Base-by-base conservation (phyloP, 2,797 vertebrate species). In the Kryptolebias ocellatus region DNA sequence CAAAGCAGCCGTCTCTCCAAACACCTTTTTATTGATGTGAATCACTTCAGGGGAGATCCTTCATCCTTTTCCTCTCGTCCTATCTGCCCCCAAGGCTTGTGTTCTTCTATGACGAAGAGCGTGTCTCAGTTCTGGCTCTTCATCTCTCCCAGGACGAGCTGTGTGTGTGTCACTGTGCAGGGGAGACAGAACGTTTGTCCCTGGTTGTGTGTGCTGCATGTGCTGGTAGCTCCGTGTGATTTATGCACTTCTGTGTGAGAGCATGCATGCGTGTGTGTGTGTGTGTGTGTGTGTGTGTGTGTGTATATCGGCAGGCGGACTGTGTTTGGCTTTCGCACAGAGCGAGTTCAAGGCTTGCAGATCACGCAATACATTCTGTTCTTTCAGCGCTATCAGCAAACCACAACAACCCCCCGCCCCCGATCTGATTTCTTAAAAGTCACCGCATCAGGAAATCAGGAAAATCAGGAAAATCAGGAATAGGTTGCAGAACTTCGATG, bases 11-110 rank as follows among this genome's bases (percentile, higher is more conserved):
- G 75, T 76, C 64, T 74, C 65, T 83, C 49, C 75, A 84, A 79
- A 81, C 64, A 69, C 76, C 88, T 90, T 24, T 24, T 90, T 83
- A 83, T 89, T 80, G 81, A 79, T 70, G 73, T 69, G 78, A 78
- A 87, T 88, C 76, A 87, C 83, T 86, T 77, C 80, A 90, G 85
- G 78, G 79, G 67, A 85, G 86, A 87, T 83, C 69, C 85, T 83
- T 87, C 83, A 86, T 88, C 70, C 74, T 72, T 18, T 18, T 18
- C 10, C 20, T 85, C 77, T 83, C 56, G 75, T 76, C 66, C 77
- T 70, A 67, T 85, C 81, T 75, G 64, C 72, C 84, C 72, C 29
- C 12, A n/a, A 83, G 84, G 84, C 69, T 75, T 64, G 60, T 79
- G 59, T 62, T 79, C 72, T 67, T 86, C 74, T 53, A 47, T 67